Evolutionary conservation across 35 echinoderm and acorn worm species (phyloP).

Genomic region (Apostichopus parvimensis): DNA sequence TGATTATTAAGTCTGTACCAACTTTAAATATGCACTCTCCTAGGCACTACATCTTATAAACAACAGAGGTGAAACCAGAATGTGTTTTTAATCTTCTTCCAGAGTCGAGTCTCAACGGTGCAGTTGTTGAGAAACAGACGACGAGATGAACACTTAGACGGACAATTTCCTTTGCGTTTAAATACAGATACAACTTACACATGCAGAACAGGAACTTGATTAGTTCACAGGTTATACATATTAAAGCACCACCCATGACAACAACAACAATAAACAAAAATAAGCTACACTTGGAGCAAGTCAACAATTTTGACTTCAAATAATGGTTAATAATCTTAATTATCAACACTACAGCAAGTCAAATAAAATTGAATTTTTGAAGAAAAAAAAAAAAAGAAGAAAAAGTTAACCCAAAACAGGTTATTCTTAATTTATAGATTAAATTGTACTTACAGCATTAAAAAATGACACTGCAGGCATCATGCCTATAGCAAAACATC

Average conservation of each 20-base stretch:
- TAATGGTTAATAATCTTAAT: constrained; percentile 20
- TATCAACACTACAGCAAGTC: constrained; percentile 52
- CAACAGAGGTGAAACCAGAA: too few species aligned
- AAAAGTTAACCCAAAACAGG: neutral
- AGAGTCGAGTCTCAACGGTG: too few species aligned
- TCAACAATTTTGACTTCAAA: constrained; percentile 31
- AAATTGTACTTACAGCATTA: neutral
- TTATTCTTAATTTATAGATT: constrained; percentile 14
- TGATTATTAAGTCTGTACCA: neutral
- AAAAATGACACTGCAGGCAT: constrained; percentile 17
- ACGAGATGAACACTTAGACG: neutral
- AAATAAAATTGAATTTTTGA: constrained; percentile 25
- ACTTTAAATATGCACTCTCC: too few species aligned
- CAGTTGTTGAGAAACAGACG: neutral
- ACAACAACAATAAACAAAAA: neutral
- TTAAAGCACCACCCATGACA: constrained; percentile 3
- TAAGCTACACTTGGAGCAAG: constrained; percentile 26
- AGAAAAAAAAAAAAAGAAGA: constrained; percentile 20
- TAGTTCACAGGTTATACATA: neutral
- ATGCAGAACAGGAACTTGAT: too few species aligned
- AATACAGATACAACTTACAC: neutral
- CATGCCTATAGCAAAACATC: neutral
- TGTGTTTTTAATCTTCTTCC: too few species aligned
- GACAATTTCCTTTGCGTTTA: neutral
- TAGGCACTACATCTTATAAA: too few species aligned